Base-by-base conservation (phyloP, 2,797 vertebrate species). In the Rhinichthys osculus region DNA sequence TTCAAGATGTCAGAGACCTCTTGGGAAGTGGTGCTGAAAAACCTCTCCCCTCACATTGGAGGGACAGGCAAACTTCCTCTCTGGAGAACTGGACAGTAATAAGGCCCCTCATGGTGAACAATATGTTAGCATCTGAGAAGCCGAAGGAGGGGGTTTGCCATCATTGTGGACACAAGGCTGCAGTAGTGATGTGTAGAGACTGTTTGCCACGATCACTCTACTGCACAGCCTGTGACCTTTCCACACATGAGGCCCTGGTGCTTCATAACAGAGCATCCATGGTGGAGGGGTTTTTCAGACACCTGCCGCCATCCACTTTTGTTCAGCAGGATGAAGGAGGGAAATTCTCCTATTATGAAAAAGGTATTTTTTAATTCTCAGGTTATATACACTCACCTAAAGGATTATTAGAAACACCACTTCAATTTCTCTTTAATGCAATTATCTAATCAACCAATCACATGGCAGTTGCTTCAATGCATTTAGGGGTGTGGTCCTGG, bases 261-360 rank as follows among this genome's bases (percentile, higher is more conserved):
- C 40, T 71, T 71, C 69, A 71, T 71, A 71, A 71, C 69, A 71
- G 69, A 71, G 69, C 69, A 71, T 71, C 69, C 69, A 71, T 71
- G 38, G 69, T 44, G 69, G 38, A 71, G 69, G 69, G 69, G 69
- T 71, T 71, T 21, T 71, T 71, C 38, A 71, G 69, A 71, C 21
- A 71, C 69, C 69, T 71, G 69, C 35, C 38, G 10, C 69, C 69
- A 71, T 71, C 38, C 38, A 71, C 62, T 44, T 71, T 44, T 71
- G 69, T 71, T 44, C 38, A 71, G 69, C 21, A 71, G 69, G 4
- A 71, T 2, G 38, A 71, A 21, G 69, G 69, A 44, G 38, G 38
- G 21, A 71, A 71, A n/a, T 71, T n/a, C 38, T 71, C 23, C 38
- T 71, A n/a, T 72, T 5, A 72, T 71, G 38, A 71, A 70, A 70